Evolutionary conservation across 1,140 invertebrate genomes (phyloP), one percentile per base, ranked within the genome.

Genomic region (Plodia interpunctella): DNA sequence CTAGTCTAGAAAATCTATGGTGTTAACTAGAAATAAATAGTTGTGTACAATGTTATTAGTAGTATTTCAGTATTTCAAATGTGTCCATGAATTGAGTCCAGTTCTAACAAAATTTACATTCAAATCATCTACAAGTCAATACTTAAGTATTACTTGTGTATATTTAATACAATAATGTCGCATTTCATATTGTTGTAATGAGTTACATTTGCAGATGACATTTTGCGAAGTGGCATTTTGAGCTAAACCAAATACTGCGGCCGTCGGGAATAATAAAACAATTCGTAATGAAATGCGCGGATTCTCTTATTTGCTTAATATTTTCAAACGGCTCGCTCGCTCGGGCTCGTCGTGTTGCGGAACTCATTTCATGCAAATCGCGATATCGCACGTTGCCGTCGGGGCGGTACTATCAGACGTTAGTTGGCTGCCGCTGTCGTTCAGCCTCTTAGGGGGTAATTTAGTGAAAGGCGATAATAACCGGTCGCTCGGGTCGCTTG

Each of bases 351-450:
- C 17, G 53, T 62, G 62, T 65, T 62, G 21, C 54, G 55, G 63
- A 72, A 70, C 64, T 85, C 75, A 77, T 78, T 81, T 76, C 66
- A 84, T 78, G 79, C 72, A 77, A 84, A 84, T 84, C 70, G 66
- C 63, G 60, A 74, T 75, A 72, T 67, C 67, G 60, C 60, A 59
- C 50, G 56, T 49, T 38, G n/a, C 57, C 60, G 55, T 28, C 49
- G 49, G 49, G 51, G 51, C 51, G 53, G 25, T 70, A 59, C 56
- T 66, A 64, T 59, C 59, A 56, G 51, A 63, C 58, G 56, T 61
- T 35, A 65, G 59, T 61, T 38, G 44, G 55, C 28, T 30, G 28
- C 25, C 18, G 49, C 56, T 56, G 62, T 60, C 65, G 55, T 68
- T 70, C 63, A 49, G 50, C 18, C 49, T 55, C 65, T 63, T 65